Conservation (phyloP, 2,113 vertebrate genomes). For the Terrapene triunguis region DNA sequence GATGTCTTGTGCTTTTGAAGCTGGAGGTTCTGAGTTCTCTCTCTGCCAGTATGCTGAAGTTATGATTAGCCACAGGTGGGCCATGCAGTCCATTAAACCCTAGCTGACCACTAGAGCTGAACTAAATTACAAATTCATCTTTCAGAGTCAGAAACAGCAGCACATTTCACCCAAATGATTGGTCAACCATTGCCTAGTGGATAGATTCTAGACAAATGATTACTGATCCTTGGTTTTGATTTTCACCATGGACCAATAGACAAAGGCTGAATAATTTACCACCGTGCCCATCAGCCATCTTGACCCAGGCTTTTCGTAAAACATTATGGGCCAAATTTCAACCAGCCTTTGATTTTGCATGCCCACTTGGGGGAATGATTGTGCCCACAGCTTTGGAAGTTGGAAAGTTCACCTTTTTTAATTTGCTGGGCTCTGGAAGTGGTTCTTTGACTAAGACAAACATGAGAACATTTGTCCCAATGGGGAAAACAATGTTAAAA, state of each 20-base stretch:
- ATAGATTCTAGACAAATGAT: not conserved
- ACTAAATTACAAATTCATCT: too few species aligned
- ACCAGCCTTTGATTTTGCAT: not conserved
- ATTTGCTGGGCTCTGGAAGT: not conserved
- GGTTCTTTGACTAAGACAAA: not conserved
- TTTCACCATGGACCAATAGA: not conserved
- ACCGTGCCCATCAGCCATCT: not conserved
- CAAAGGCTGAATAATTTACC: not conserved
- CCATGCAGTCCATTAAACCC: too few species aligned
- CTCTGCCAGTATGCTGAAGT: too few species aligned
- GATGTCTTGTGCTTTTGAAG: too few species aligned
- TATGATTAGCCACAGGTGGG: too few species aligned
- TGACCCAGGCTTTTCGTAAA: not conserved
- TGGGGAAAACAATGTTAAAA: not conserved
- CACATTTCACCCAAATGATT: too few species aligned
- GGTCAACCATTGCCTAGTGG: not conserved
- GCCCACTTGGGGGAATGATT: not conserved
- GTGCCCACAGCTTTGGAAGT: not conserved
- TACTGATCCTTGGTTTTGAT: not conserved
- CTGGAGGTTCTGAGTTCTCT: too few species aligned
- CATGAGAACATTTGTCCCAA: not conserved
- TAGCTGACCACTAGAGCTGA: too few species aligned
- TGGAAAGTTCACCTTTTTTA: fast-evolving
- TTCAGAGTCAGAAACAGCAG: too few species aligned
- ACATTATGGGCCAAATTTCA: not conserved